Evolutionary conservation across 2,113 vertebrate species (phyloP).

Genomic region (Neodontobutis hainanensis): DNA sequence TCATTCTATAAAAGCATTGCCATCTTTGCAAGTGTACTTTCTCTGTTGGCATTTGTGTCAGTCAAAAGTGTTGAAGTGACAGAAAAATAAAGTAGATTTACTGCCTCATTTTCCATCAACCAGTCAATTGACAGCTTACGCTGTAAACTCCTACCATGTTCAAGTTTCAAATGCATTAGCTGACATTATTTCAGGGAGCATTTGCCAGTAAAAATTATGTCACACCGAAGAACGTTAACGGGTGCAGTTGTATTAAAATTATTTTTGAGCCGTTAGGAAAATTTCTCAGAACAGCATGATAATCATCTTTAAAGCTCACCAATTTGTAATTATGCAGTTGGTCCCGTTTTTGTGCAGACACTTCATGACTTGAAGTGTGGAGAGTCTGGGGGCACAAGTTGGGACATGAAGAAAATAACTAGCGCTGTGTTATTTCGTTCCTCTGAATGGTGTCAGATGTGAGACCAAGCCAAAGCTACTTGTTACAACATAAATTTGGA

Average conservation of each 20-base stretch:
- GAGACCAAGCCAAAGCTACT: conserved; percentile 38
- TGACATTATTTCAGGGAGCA: too few species aligned
- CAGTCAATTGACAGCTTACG: too few species aligned
- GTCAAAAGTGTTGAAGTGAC: not conserved
- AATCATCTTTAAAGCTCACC: not conserved
- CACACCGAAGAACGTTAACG: too few species aligned
- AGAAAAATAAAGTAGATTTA: not conserved
- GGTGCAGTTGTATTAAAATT: not conserved
- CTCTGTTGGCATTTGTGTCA: not conserved
- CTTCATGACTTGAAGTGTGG: not conserved
- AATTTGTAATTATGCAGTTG: not conserved
- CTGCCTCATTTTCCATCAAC: not conserved
- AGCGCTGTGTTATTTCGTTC: conserved; percentile 15
- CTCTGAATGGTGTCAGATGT: conserved; percentile 29
- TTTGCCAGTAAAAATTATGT: too few species aligned
- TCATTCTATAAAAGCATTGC: not conserved
- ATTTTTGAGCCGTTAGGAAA: not conserved
- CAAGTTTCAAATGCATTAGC: too few species aligned
- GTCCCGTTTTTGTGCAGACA: conserved; percentile 3
- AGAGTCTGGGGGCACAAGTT: conserved; percentile 16
- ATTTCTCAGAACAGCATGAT: too few species aligned
- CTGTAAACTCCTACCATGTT: too few species aligned
- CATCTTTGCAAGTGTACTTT: not conserved
- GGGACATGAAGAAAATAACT: conserved; percentile 29
- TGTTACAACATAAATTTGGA: conserved; percentile 7